Evolutionary conservation across 2,113 vertebrate species (phyloP).

Genomic region (Anhinga rufa): DNA sequence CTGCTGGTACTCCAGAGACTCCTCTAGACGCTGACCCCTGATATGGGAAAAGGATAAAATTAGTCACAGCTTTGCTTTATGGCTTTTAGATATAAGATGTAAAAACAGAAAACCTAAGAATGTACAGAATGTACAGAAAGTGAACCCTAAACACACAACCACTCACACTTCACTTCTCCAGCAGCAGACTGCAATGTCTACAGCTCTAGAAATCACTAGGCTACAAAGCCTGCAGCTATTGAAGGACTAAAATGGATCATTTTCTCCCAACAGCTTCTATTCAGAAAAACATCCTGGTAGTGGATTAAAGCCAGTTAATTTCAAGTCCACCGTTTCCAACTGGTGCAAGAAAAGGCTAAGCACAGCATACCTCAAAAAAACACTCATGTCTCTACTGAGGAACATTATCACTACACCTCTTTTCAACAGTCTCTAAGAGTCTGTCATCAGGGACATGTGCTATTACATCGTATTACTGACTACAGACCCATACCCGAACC

Average conservation of each 20-base stretch:
- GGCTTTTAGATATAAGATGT: neutral
- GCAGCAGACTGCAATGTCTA: neutral
- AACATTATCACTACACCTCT: neutral
- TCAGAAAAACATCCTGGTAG: neutral
- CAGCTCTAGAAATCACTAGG: neutral
- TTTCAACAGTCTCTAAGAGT: neutral
- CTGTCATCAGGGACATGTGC: neutral
- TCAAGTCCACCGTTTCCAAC: neutral
- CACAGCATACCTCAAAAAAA: neutral
- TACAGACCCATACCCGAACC: neutral
- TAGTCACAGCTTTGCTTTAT: neutral
- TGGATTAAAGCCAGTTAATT: neutral
- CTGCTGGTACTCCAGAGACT: constrained; percentile 98
- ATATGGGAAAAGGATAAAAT: neutral
- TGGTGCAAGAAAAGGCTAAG: neutral
- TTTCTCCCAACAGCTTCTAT: neutral
- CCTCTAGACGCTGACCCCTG: constrained; percentile 93
- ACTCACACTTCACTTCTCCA: neutral
- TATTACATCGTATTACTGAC: neutral
- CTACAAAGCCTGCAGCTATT: neutral
- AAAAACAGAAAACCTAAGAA: neutral
- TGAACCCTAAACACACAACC: neutral
- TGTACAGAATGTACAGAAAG: accelerated
- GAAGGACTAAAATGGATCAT: neutral
- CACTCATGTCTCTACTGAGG: neutral